Evolutionary conservation across 2,797 vertebrate genomes (phyloP).

Genomic region (Myripristis jacobus): DNA sequence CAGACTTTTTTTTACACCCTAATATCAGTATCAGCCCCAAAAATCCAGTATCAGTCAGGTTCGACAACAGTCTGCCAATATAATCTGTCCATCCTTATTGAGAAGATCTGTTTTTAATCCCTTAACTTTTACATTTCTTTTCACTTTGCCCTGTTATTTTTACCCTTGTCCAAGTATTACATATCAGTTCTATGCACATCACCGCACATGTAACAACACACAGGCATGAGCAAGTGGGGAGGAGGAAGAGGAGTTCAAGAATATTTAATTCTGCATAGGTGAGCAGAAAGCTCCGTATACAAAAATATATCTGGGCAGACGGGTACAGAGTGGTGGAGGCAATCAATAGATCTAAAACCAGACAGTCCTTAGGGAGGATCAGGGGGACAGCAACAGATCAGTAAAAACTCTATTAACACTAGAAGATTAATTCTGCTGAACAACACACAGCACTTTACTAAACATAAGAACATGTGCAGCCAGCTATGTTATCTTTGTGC

Average conservation of each 20-base stretch:
- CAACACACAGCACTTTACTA: background rate
- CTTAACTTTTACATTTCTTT: conserved; percentile 14
- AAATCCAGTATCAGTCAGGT: no score
- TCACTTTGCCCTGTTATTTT: background rate
- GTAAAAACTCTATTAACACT: conserved; percentile 12
- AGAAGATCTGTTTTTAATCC: background rate
- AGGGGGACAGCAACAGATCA: conserved; percentile 9
- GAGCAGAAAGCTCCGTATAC: conserved; percentile 45
- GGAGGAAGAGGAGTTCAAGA: conserved; percentile 26
- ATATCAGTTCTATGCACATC: conserved; percentile 26
- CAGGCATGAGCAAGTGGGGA: conserved; percentile 22
- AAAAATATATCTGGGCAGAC: conserved; percentile 47
- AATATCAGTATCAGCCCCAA: no score
- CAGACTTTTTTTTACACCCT: no score
- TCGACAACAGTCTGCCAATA: no score
- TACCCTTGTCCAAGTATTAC: conserved; percentile 28
- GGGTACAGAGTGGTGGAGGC: conserved; percentile 7
- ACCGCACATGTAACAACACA: conserved; percentile 35
- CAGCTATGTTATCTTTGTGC: background rate
- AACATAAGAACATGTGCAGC: background rate
- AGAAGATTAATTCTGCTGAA: conserved; percentile 6
- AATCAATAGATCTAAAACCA: conserved; percentile 53
- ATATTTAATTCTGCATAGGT: conserved; percentile 61
- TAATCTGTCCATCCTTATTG: no score
- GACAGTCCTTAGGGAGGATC: conserved; percentile 10